Base-by-base conservation (phyloP, 2,888 invertebrate species). In the Gastracanthus pulcherrimus region DNA sequence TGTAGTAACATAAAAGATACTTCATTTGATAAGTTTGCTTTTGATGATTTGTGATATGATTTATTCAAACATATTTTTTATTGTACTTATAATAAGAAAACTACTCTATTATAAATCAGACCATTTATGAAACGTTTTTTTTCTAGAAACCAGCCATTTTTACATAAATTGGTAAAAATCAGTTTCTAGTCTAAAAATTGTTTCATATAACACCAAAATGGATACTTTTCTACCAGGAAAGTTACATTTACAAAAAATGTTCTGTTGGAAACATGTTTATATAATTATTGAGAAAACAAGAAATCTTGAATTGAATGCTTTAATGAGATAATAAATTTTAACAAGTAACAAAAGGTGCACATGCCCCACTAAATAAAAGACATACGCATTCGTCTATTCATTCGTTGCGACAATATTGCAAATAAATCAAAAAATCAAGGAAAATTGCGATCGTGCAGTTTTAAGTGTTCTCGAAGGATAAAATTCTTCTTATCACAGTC, bases 401-500 rank as follows among this genome's bases (percentile, higher is more conserved):
- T 74, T 41, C 36, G 66, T 81, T 36, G 64, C 81, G 70, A 76
- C 41, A 23, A 67, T 29, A 23, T 69, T 69, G 67, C 64, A 34
- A 45, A 51, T 41, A 55, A 51, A 29, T 62, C 31, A 72, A 77
- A 41, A 62, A 55, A 55, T 64, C 75, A 70, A 80, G 64, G 19
- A 72, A 75, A 75, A 80, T 75, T 23, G 66, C 70, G 72, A 67
- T 76, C 38, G 60, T 58, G 62, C 34, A 66, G 36, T 48, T 78
- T 76, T 80, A 82, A 80, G 69, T 76, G 74, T 80, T 71, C 45
- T 77, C 86, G 83, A 85, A 86, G 84, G 83, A 87, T 87, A 87
- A 83, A 87, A 55, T 87, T 86, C 82, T 88, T 90, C 87, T 88
- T 91, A 91, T 91, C 91, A 91, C 91, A 91, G 91, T 90, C 87